A percentile compares a stretch with the other conserved stretches of the same genome.
phyloP scores from a whole-genome alignment of 1,140 invertebrate genomes.

The Achatina immaculata region DNA sequence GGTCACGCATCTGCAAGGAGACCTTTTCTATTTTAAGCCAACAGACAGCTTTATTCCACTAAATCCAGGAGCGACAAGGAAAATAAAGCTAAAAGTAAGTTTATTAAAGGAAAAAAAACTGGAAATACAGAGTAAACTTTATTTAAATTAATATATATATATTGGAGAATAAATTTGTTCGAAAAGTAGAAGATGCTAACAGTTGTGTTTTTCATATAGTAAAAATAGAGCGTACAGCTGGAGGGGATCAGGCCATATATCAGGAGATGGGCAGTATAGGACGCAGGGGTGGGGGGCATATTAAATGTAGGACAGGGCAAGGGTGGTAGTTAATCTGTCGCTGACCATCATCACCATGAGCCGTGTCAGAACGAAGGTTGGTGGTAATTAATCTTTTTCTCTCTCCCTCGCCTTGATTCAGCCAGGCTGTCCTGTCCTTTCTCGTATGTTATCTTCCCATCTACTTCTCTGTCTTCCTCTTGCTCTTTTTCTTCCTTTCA shows the following conservation, averaged over 20 bases:
- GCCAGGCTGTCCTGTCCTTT: no score
- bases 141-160: background rate
- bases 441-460: no score
- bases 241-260: no score
- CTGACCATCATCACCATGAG: no score
- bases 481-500: no score
- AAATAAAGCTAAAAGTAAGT: slow-evolving; percentile 40
- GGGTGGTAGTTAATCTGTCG: no score
- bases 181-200: background rate
- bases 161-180: background rate
- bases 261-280: no score
- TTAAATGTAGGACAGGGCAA: no score
- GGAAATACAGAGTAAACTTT: background rate
- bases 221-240: background rate
- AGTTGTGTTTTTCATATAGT: background rate
- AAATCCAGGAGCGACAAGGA: slow-evolving; percentile 38
- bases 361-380: no score
- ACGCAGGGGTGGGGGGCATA: background rate
- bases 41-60: slow-evolving; percentile 41
- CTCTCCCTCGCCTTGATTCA: no score
- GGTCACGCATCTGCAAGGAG: slow-evolving; percentile 38
- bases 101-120: background rate
- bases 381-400: no score
- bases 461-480: no score
- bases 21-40: slow-evolving; percentile 51